Evolutionary conservation across 2,888 invertebrate species (phyloP).

Genomic region (Clivina fossor): DNA sequence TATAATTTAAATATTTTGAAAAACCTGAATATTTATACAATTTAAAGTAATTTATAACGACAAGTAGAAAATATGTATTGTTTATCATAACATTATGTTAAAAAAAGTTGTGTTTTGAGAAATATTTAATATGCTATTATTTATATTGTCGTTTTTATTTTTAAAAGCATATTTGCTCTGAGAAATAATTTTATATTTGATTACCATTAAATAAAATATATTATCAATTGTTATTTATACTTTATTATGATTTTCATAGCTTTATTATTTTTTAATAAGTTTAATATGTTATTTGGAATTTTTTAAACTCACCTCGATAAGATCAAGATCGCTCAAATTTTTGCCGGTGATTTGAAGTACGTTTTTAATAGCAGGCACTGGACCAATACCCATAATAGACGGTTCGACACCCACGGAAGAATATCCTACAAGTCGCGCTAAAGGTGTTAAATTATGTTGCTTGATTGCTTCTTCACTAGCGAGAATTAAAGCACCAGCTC

Average conservation of each 20-base stretch:
- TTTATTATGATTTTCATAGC: not conserved
- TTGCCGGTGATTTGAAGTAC: slow-evolving; percentile 78
- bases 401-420: slow-evolving; percentile 95
- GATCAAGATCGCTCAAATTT: slow-evolving; percentile 82
- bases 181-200: no score
- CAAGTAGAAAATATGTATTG: no score
- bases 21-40: no score
- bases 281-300: slow-evolving; percentile 2
- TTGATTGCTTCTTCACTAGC: slow-evolving; percentile 90
- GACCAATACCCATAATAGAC: slow-evolving; percentile 97
- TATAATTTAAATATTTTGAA: no score
- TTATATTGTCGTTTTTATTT: no score
- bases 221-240: no score
- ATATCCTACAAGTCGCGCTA: slow-evolving; percentile 90
- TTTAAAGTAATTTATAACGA: no score
- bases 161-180: no score
- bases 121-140: no score
- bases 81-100: no score
- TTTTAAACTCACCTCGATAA: slow-evolving; percentile 74
- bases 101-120: no score
- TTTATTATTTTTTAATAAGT: not conserved
- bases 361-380: slow-evolving; percentile 89
- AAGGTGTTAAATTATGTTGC: slow-evolving; percentile 76
- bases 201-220: no score
- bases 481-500: slow-evolving; percentile 89